Base-by-base conservation (phyloP, 2,888 invertebrate species). In the Pasiphila rectangulata region DNA sequence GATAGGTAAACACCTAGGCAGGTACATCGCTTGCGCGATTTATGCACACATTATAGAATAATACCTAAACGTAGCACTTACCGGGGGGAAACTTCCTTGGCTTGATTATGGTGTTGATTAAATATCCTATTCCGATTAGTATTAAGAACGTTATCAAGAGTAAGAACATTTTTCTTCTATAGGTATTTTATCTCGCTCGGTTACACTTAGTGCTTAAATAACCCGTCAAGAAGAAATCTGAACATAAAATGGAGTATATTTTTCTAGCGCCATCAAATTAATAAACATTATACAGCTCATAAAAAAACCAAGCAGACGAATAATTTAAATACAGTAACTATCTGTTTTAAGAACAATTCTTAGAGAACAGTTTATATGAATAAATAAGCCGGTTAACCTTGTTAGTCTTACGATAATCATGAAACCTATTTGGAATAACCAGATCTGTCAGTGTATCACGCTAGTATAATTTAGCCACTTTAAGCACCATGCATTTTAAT, bases 31-130 rank as follows among this genome's bases (percentile, higher is more conserved):
- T n/a, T n/a, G n/a, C n/a, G n/a, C n/a, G n/a, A n/a, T n/a, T n/a
- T n/a, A n/a, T n/a, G n/a, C n/a, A n/a, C n/a, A n/a, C n/a, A n/a
- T n/a, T n/a, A n/a, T n/a, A n/a, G n/a, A n/a, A n/a, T n/a, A n/a
- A n/a, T n/a, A n/a, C n/a, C n/a, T n/a, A 16, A 15, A 7, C 4
- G 15, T 4, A 4, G 4, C 9, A 39, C 61, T 56, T 34, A 62
- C 61, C 61, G 7, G 61, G 62, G 12, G 61, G 62, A 47, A 47
- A 59, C 19, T 56, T 54, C 34, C 41, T 58, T 4, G 63, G 63
- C 34, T 62, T 63, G 12, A 55, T 54, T n/a, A 47, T 36, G 4
- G 50, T 51, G 34, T 51, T 56, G 23, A 57, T 50, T 15, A 54
- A 37, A 40, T 50, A 60, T n/a, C 42, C 49, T 15, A 56, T 38